These are phyloP conservation scores for Baronia brevicornis DNA, from an alignment of 2,888 invertebrate genomes.

Conservation along the genomic window DNA sequence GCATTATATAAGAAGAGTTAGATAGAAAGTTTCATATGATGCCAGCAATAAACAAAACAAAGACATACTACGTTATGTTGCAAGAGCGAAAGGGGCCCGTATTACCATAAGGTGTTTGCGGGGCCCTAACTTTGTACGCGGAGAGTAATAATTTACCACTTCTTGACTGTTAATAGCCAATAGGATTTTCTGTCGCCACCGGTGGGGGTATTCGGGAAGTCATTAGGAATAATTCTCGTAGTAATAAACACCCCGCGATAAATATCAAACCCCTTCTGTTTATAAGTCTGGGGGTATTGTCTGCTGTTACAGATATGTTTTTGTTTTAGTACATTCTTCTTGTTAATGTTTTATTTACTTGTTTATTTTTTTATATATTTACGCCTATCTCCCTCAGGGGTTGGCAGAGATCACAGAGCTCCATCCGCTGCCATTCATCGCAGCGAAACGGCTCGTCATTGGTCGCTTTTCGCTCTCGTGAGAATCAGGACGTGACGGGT, in stretches of 20 bases:
- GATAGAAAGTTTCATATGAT: constrained; percentile 12
- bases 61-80: constrained; percentile 26
- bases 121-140: constrained; percentile 33
- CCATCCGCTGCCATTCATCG: no score
- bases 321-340: constrained; percentile 17
- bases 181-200: constrained; percentile 67
- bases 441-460: no score
- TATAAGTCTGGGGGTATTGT: constrained; percentile 36
- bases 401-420: no score
- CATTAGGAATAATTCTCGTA: constrained; percentile 73
- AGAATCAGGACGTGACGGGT: no score
- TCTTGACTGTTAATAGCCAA: constrained; percentile 71
- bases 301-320: constrained; percentile 6
- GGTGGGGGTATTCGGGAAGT: constrained; percentile 61
- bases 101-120: constrained; percentile 58
- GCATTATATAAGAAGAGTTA: no score
- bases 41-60: constrained; percentile 26
- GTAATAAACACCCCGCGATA: constrained; percentile 72
- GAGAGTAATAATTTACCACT: constrained; percentile 58
- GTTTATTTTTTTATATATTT: no score
- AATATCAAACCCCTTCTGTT: constrained; percentile 68
- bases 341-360: constrained; percentile 8
- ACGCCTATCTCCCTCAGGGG: no score
- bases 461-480: no score
- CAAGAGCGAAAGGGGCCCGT: constrained; percentile 30